Conservation (phyloP, 2,113 vertebrate species). For the Gymnogyps californianus region DNA sequence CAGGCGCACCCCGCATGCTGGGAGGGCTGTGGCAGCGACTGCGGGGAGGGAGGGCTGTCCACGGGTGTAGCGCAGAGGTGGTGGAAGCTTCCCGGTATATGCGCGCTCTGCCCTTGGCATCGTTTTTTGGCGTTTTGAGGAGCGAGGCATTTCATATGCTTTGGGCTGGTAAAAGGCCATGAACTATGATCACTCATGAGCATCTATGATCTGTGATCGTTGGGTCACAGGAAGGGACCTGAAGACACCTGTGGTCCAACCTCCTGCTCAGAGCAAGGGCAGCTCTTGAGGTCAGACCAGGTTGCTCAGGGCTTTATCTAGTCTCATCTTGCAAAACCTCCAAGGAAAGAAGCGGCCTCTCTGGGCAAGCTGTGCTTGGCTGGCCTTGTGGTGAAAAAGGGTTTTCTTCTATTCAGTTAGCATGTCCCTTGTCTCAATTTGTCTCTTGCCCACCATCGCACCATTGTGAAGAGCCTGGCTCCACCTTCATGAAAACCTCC, state of each 20-base stretch:
- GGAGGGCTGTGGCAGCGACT: neutral
- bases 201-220: neutral
- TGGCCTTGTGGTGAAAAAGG: neutral
- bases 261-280: neutral
- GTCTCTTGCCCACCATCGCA: neutral
- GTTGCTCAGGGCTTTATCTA: neutral
- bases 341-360: neutral
- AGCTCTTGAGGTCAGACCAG: neutral
- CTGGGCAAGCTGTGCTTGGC: neutral
- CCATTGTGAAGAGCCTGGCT: neutral
- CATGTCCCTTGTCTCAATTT: neutral
- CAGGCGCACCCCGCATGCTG: neutral
- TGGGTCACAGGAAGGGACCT: neutral
- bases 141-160: neutral
- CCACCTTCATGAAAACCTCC: neutral
- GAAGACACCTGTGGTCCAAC: neutral
- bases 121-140: neutral
- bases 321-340: neutral
- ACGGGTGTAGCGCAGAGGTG: rapidly evolving
- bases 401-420: neutral
- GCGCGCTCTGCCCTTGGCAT: neutral
- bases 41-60: neutral
- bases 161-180: neutral
- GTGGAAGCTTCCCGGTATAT: rapidly evolving
- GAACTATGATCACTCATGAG: neutral